These are phyloP conservation scores for Myripristis jacobus DNA, from an alignment of 2,797 vertebrate species.

Conservation along the genomic window DNA sequence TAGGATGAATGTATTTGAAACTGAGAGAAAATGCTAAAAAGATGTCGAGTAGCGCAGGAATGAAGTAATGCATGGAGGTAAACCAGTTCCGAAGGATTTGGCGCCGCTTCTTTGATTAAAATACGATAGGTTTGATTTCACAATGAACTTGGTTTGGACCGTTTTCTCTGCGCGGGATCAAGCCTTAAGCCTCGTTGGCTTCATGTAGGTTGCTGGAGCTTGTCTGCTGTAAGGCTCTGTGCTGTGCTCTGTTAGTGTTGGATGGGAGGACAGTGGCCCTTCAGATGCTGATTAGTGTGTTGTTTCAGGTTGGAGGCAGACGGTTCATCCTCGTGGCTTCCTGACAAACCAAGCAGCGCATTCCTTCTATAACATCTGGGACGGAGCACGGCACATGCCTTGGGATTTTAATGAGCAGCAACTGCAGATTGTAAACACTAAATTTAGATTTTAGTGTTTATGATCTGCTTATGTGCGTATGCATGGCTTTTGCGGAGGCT, in stretches of 20 bases:
- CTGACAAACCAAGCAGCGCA: conserved; percentile 8
- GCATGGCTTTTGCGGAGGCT: neutral
- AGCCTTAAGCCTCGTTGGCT: neutral
- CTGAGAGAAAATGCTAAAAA: no score
- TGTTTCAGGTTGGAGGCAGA: conserved; percentile 13
- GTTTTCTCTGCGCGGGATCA: neutral
- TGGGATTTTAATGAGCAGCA: neutral
- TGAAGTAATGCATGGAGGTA: no score
- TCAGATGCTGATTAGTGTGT: conserved; percentile 20
- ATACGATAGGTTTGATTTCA: neutral
- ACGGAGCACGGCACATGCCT: no score
- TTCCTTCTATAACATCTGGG: neutral
- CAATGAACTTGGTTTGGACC: neutral
- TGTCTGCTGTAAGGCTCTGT: neutral
- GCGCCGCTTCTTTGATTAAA: conserved; percentile 11
- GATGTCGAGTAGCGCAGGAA: no score
- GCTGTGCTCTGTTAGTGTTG: neutral
- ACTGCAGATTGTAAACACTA: no score
- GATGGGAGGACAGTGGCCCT: neutral
- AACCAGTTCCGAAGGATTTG: no score
- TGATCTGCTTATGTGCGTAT: neutral
- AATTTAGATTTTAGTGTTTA: no score
- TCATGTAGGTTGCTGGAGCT: neutral
- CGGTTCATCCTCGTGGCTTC: neutral
- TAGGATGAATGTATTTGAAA: no score